Evolutionary conservation across 2,888 invertebrate genomes (phyloP), one percentile per base, ranked within the genome.

Genomic region (Netelia inedita): DNA sequence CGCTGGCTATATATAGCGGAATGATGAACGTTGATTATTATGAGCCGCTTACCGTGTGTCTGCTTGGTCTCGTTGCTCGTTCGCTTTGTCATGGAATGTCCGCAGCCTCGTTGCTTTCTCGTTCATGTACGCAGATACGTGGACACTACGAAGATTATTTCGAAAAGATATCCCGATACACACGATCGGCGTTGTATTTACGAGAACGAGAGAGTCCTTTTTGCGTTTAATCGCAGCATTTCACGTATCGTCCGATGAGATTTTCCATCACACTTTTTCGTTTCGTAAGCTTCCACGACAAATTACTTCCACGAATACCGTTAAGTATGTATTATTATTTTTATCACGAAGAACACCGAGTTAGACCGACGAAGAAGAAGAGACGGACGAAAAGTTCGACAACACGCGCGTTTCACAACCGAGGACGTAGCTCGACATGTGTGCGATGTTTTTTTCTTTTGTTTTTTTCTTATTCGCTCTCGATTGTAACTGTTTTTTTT

Each of bases 21-120:
- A 14, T 14, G 46, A 46, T 46, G 46, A 46, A 46, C 46, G 46
- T 46, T 71, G n/a, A 71, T 63, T 63, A 53, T 63, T 65, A 71
- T 55, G 35, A 14, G 50, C 28, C 65, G 63, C 72, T 80, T 76
- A 83, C 83, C 80, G 83, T 76, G 83, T 66, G 83, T 57, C 65
- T 46, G 69, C 72, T 55, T 43, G 66, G 41, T 74, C 68, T 72
- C 83, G 75, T 11, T 75, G 75, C 53, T 53, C 72, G 50, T 71
- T 53, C 35, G 2, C 69, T 50, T 59, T 59, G 53, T 79, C 79
- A 71, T 71, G 28, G 55, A 71, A 41, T 41, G 61, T 63, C 55
- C 63, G 71, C 63, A 63, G 63, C 50, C 41, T 35, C 41, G 71
- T 53, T 53, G 63, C 28, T 71, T 53, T 55, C n/a, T 28, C 71